These are phyloP conservation scores for Sitta carolinensis DNA, from an alignment of 2,797 vertebrate species.

Conservation along the genomic window DNA sequence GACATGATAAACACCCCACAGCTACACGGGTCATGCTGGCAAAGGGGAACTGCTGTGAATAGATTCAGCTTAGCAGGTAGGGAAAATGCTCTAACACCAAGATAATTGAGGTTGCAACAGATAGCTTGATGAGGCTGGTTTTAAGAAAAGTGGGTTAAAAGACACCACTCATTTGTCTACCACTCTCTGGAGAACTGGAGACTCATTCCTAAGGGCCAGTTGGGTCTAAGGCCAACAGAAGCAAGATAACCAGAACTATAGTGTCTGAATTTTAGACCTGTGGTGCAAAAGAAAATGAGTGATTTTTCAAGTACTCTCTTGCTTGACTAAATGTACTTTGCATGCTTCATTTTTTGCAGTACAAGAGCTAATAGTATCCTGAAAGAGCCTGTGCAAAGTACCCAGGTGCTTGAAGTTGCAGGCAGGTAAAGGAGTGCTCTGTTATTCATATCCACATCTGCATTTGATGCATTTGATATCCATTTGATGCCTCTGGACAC, in stretches of 20 bases:
- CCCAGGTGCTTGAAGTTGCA: background rate
- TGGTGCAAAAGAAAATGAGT: background rate
- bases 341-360: background rate
- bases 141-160: background rate
- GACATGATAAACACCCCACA: rapidly evolving
- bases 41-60: background rate
- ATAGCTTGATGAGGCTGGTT: background rate
- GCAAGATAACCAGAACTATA: background rate
- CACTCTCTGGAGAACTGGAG: background rate
- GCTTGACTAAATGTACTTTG: background rate
- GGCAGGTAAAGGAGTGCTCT: background rate
- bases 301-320: background rate
- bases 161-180: background rate
- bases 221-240: background rate
- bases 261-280: background rate
- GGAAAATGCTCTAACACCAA: background rate
- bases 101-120: background rate
- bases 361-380: background rate
- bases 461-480: background rate
- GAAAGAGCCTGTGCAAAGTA: background rate
- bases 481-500: background rate
- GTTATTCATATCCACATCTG: background rate
- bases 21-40: background rate
- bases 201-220: background rate
- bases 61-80: background rate